Evolutionary conservation across 2,888 invertebrate genomes (phyloP), one percentile per base, ranked within the genome.

Genomic region (Hydrotaea diabolus): DNA sequence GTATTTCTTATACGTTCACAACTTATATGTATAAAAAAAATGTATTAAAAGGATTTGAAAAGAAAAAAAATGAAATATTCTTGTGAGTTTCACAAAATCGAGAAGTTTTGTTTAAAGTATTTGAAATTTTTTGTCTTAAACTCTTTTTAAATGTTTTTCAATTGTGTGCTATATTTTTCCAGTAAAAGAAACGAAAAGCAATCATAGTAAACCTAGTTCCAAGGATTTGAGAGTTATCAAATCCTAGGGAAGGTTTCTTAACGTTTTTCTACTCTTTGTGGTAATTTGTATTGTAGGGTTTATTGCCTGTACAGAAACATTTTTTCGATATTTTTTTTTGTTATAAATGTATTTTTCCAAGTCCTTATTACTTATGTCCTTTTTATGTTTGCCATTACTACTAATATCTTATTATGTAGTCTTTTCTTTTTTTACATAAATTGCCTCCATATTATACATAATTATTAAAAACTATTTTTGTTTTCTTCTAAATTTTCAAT

Each of bases 131-230:
- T 21, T 69, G 11, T 46, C 23, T 46, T 46, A 43, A 64, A 64
- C 13, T 64, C 39, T 4, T n/a, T n/a, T n/a, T 36, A 36, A 36
- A 64, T 64, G 64, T 64, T 64, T 62, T 46, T 21, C 23, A 66
- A 66, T 19, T 66, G 66, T 64, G 66, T 66, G 66, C 66, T 66
- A 66, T 69, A 69, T 21, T 2, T 66, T 39, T 23, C 43, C 15
- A 69, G 21, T 21, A 49, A 49, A 49, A 49, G n/a, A 49, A n/a
- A n/a, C 15, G 15, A 49, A 13, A 49, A n/a, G n/a, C 15, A 49
- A 49, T 49, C 2, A 31, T 2, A 2, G 31, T 31, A 31, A 39
- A 39, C 39, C 9, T 39, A 31, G 7, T 4, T 31, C 43, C 43
- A 9, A n/a, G 49, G n/a, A 49, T 49, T 49, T 49, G 15, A n/a